Conservation (phyloP, 2,888 invertebrate species). For the Ommatoiulus sabulosus region DNA sequence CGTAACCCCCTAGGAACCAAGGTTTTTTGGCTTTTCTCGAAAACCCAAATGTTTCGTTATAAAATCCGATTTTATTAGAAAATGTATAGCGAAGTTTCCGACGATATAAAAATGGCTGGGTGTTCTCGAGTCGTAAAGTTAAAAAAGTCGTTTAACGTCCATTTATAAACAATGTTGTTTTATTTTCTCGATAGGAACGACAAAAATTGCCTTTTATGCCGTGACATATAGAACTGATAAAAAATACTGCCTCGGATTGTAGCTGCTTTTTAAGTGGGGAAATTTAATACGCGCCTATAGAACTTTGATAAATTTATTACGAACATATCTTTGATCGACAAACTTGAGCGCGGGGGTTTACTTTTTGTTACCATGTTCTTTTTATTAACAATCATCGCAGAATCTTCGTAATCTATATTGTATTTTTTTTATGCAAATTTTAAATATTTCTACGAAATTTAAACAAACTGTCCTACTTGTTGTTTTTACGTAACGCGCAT, state of each 20-base stretch:
- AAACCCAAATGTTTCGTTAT: background rate
- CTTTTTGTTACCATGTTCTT: background rate
- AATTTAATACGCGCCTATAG: background rate
- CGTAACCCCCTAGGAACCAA: background rate
- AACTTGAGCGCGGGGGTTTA: background rate
- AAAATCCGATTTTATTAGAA: slow-evolving; percentile 21
- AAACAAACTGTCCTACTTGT: too few relatives aligned
- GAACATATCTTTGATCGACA: background rate
- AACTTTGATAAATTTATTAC: background rate
- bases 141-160: slow-evolving; percentile 39
- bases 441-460: too few relatives aligned
- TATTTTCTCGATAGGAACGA: background rate
- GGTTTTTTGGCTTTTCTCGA: slow-evolving; percentile 6
- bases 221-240: background rate
- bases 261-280: background rate
- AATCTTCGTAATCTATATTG: too few relatives aligned
- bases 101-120: slow-evolving; percentile 25
- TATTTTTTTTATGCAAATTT: too few relatives aligned
- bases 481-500: too few relatives aligned
- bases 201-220: background rate
- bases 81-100: background rate
- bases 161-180: slow-evolving; percentile 46
- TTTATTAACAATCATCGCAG: too few relatives aligned
- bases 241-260: background rate
- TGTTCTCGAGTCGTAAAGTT: background rate